Evolutionary conservation across 2,113 vertebrate genomes (phyloP).

Genomic region (Asarcornis scutulata): DNA sequence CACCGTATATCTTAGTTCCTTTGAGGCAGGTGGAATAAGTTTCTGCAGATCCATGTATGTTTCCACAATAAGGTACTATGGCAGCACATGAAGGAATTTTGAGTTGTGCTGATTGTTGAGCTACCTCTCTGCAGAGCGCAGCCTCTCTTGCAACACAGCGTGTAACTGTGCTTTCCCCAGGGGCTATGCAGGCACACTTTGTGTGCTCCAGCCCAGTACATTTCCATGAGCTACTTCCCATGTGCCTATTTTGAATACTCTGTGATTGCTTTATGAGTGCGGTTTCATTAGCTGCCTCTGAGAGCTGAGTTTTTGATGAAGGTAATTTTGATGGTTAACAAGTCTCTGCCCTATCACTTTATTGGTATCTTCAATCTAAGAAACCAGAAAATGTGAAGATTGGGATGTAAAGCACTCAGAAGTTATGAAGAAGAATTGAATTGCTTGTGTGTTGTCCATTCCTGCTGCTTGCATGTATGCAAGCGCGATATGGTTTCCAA

Average conservation of each 20-base stretch:
- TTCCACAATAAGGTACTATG: neutral
- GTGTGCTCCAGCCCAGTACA: neutral
- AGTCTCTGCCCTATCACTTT: neutral
- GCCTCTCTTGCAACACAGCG: neutral
- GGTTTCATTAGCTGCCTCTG: neutral
- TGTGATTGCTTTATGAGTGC: neutral
- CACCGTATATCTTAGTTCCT: neutral
- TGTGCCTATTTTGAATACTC: neutral
- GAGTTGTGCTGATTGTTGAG: neutral
- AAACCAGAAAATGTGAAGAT: neutral
- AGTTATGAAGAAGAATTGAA: neutral
- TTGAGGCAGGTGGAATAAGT: constrained; percentile 30
- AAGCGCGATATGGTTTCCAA: neutral
- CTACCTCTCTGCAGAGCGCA: neutral
- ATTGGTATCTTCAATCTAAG: neutral
- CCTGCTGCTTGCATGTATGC: neutral
- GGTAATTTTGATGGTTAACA: neutral
- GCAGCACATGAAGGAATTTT: neutral
- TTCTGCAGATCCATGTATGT: neutral
- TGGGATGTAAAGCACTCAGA: neutral
- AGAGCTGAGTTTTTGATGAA: neutral
- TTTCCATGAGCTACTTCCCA: neutral
- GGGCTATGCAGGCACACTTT: neutral
- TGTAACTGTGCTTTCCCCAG: neutral
- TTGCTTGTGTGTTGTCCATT: neutral